Percentiles rank a stretch among this genome's conserved stretches.
Conservation (phyloP, 2,888 invertebrate species). For the Cataglyphis rosenhaueri region DNA sequence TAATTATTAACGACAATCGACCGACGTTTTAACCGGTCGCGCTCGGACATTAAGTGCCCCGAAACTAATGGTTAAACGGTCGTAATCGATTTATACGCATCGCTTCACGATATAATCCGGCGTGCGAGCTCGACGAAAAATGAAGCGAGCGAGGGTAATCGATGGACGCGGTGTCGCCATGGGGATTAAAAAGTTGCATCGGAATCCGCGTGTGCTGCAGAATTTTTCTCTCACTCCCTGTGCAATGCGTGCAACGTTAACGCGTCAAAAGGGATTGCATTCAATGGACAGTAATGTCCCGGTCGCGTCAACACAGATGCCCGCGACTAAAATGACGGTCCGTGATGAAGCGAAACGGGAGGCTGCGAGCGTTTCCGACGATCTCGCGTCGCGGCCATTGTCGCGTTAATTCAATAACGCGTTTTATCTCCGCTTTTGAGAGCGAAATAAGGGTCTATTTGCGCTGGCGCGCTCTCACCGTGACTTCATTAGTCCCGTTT, state of each 20-base stretch:
- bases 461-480: neutral
- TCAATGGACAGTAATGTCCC: slow-evolving; percentile 34
- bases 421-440: slow-evolving; percentile 10
- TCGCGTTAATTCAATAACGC: slow-evolving; percentile 30
- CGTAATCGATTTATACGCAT: slow-evolving; percentile 63
- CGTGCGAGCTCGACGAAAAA: slow-evolving; percentile 18
- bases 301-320: neutral
- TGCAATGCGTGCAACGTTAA: slow-evolving; percentile 35
- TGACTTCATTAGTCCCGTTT: slow-evolving; percentile 35
- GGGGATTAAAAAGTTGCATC: slow-evolving; percentile 44
- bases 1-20: slow-evolving; percentile 73
- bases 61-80: slow-evolving; percentile 70
- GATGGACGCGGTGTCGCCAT: slow-evolving; percentile 12
- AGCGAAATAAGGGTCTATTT: slow-evolving; percentile 14
- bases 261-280: slow-evolving; percentile 37
- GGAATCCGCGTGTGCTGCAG: slow-evolving; percentile 13
- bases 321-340: neutral
- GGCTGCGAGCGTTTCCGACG: slow-evolving; percentile 30
- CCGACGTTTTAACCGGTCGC: slow-evolving; percentile 49
- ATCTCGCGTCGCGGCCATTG: slow-evolving; percentile 17
- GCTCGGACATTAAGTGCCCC: slow-evolving; percentile 54
- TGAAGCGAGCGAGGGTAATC: neutral
- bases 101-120: slow-evolving; percentile 57
- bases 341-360: neutral
- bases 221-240: neutral